Percentiles rank a stretch among this genome's conserved stretches.
Evolutionary conservation across 2,888 invertebrate species (phyloP).

Genomic region (Rhodophaea formosa): DNA sequence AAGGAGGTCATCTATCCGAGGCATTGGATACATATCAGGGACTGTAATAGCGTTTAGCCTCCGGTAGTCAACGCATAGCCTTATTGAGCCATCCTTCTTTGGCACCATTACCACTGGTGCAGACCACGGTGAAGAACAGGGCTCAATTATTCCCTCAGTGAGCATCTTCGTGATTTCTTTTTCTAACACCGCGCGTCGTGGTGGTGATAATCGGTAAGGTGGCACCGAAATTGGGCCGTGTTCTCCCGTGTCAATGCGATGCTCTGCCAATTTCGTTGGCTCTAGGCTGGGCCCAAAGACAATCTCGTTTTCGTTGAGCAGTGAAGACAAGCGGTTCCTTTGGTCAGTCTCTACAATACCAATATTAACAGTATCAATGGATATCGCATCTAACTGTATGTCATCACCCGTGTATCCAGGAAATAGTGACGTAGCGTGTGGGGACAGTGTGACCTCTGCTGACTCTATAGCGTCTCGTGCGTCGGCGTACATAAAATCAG

Average conservation of each 20-base stretch:
- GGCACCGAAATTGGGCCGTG: background rate
- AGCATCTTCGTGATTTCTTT: background rate
- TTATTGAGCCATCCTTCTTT: background rate
- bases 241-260: background rate
- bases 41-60: background rate
- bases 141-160: background rate
- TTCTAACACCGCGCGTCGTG: background rate
- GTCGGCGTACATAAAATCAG: too few species aligned
- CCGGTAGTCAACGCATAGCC: constrained; percentile 1
- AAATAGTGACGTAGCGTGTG: too few species aligned
- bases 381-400: too few species aligned
- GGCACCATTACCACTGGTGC: too few species aligned
- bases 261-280: background rate
- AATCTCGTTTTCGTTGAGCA: background rate
- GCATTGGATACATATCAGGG: constrained; percentile 22
- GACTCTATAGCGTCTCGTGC: too few species aligned
- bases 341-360: background rate
- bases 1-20: too few species aligned
- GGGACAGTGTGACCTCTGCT: too few species aligned
- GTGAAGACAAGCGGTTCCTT: background rate
- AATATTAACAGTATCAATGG: background rate
- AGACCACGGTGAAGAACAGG: background rate
- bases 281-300: background rate
- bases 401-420: too few species aligned
- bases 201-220: background rate